Evolutionary conservation across 2,113 vertebrate species (phyloP), one percentile per base, ranked within the genome.

Genomic region (Amphiprion percula): DNA sequence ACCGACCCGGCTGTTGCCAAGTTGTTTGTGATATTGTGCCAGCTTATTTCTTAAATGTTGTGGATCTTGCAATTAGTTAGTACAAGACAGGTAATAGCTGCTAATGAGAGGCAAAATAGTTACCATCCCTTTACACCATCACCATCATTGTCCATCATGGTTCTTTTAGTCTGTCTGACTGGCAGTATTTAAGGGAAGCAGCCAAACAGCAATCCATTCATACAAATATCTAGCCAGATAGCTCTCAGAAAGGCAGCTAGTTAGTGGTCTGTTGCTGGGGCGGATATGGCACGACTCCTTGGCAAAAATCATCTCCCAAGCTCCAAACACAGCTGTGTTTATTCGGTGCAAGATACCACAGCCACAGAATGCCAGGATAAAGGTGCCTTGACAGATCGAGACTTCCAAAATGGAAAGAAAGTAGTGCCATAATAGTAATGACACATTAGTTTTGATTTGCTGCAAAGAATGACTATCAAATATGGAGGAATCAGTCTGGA

Each of bases 301-400:
- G 74, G 74, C 26, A 14, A 74, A 82, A 88, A 84, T 30, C 30
- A 15, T 82, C 79, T 84, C 75, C 64, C 26, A 24, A 88, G 63
- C 56, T 80, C 81, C 79, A 88, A 90, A 85, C 92, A 87, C 91
- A 87, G 89, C 90, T 93, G 90, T 88, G 87, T 92, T 90, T 91
- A 87, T 77, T 74, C 60, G 71, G 70, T 44, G 73, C 39, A 17
- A 74, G 83, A 77, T 85, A 62, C 81, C 73, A 76, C 82, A 21
- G 68, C 69, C 11, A 49, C 74, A 68, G 61, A 30, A 71, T 4
- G 69, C 69, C 77, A 76, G 81, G 70, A 81, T 16, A 9, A 87
- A 91, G 82, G 79, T 89, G 83, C 69, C 58, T 54, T 14, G 68
- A 62, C 63, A 53, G 68, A 72, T 81, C 33, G 49, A 23, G 47